These are phyloP conservation scores for Nasua narica DNA, from an alignment of 2,797 vertebrate species.

Conservation along the genomic window DNA sequence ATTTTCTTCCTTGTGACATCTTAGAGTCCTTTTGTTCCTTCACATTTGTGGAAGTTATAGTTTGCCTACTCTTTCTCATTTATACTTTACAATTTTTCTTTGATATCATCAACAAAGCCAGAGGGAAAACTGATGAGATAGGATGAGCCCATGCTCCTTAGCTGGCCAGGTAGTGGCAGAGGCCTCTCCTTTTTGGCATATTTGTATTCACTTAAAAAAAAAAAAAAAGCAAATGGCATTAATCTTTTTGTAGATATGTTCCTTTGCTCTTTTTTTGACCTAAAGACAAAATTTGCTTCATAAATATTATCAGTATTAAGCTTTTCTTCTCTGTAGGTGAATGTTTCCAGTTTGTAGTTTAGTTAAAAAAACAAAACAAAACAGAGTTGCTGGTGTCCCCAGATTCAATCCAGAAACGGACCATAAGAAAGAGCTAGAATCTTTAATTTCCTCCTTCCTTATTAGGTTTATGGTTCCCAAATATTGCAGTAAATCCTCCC, in stretches of 20 bases:
- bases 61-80: background rate
- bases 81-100: background rate
- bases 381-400: background rate
- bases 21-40: background rate
- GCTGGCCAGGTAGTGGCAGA: background rate
- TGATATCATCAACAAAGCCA: background rate
- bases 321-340: background rate
- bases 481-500: background rate
- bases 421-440: background rate
- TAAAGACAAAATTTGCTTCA: background rate
- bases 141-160: background rate
- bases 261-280: background rate
- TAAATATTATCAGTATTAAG: background rate
- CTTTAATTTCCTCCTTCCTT: background rate
- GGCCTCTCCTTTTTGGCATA: background rate
- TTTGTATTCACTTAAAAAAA: background rate
- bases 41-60: background rate
- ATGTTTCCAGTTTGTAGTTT: background rate
- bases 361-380: background rate
- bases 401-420: background rate
- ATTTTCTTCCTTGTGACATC: background rate
- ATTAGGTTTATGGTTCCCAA: background rate
- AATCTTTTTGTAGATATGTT: background rate
- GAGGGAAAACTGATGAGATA: background rate
- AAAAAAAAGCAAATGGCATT: background rate